A percentile compares a stretch with the other conserved stretches of the same genome.
Conservation (phyloP, 1,140 invertebrate species). For the Coelopa frigida region DNA sequence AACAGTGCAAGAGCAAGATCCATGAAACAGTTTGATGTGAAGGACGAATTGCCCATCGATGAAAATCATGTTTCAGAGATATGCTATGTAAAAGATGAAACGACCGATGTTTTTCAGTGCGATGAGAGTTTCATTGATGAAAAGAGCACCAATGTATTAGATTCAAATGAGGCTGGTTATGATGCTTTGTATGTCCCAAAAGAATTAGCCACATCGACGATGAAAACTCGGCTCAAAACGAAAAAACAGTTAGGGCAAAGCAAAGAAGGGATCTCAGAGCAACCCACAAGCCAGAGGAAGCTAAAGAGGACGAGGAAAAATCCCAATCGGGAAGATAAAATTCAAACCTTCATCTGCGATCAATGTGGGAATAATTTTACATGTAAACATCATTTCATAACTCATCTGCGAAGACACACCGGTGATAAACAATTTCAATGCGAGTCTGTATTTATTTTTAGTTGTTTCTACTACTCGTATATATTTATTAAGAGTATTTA, state of each 20-base stretch:
- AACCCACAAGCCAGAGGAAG: neutral
- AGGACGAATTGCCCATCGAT: no score
- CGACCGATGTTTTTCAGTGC: no score
- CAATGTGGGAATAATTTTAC: constrained; percentile 16
- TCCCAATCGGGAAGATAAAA: neutral
- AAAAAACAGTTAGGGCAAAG: neutral
- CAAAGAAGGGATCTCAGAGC: neutral
- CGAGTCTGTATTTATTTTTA: constrained; percentile 8
- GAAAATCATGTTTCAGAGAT: no score
- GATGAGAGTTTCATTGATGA: no score
- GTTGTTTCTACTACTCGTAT: neutral
- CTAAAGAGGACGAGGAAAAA: neutral
- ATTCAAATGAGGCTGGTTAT: no score
- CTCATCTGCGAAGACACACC: constrained; percentile 13
- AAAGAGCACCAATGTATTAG: no score
- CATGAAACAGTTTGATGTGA: no score
- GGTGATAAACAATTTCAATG: constrained; percentile 12
- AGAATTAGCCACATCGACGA: neutral
- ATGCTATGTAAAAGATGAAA: no score
- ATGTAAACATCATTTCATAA: constrained; percentile 8
- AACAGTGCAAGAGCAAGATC: no score
- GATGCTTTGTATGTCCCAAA: no score
- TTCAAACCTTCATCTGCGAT: constrained; percentile 10
- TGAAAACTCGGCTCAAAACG: no score
- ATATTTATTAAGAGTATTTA: neutral